A percentile compares a stretch with the other conserved stretches of the same genome.
phyloP scores from a whole-genome alignment of 2,888 invertebrate genomes.

The Timandra comae region DNA sequence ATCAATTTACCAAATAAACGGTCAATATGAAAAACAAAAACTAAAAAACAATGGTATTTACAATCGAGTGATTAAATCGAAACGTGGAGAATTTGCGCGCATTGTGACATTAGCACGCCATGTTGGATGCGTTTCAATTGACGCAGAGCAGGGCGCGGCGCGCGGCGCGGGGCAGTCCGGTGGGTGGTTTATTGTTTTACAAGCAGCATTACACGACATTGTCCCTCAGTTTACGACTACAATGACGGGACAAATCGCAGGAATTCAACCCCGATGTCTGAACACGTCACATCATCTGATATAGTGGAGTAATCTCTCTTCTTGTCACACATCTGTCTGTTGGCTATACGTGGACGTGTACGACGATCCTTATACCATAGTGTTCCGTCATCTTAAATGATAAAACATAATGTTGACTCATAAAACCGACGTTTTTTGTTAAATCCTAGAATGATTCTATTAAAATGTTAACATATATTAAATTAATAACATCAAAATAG shows the following conservation, averaged over 20 bases:
- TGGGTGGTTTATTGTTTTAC: conserved; percentile 72
- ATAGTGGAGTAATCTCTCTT: conserved; percentile 57
- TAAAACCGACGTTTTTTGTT: too few relatives aligned
- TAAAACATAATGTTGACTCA: conserved; percentile 24
- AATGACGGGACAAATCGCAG: conserved; percentile 53
- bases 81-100: conserved; percentile 34
- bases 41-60: conserved; percentile 19
- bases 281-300: conserved; percentile 48
- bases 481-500: too few relatives aligned
- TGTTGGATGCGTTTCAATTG: conserved; percentile 26
- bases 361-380: conserved; percentile 18
- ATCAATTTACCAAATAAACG: conserved; percentile 26
- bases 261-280: conserved; percentile 52
- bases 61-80: conserved; percentile 25
- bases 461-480: too few relatives aligned
- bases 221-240: conserved; percentile 39
- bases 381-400: conserved; percentile 12
- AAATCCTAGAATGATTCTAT: too few relatives aligned
- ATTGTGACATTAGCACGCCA: conserved; percentile 28
- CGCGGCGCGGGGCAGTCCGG: conserved; percentile 16
- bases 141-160: conserved; percentile 2
- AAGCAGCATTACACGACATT: conserved; percentile 48
- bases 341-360: conserved; percentile 27
- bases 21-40: conserved; percentile 17
- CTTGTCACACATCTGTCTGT: conserved; percentile 50